Evolutionary conservation across 2,888 invertebrate species (phyloP).

Genomic region (Stenchaetothrips biformis): DNA sequence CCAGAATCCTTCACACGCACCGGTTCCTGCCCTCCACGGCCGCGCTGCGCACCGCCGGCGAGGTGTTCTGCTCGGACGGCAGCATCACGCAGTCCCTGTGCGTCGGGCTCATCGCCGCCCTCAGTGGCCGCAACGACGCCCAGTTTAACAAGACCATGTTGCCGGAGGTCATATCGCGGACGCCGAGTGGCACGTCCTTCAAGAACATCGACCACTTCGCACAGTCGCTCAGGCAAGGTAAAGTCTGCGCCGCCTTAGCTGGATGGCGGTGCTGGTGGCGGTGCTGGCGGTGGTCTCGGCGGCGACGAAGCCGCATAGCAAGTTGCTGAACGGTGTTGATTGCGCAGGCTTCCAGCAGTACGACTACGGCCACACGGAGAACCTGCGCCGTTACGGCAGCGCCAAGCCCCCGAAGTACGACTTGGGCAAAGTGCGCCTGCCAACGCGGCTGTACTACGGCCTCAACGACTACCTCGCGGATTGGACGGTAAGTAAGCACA

Average conservation of each 20-base stretch:
- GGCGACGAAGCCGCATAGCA: too few species aligned
- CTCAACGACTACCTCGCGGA: background rate
- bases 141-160: background rate
- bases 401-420: background rate
- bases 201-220: background rate
- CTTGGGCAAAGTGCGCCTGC: background rate
- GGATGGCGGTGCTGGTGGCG: too few species aligned
- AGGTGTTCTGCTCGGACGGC: conserved; percentile 17
- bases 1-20: background rate
- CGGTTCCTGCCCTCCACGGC: background rate
- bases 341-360: conserved; percentile 22
- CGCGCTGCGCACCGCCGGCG: background rate
- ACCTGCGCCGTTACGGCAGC: background rate
- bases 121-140: background rate
- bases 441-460: background rate
- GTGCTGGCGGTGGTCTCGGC: too few species aligned
- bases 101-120: background rate
- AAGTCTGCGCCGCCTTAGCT: background rate
- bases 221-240: background rate
- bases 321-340: background rate
- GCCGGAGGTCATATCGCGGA: background rate
- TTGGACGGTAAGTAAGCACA: background rate
- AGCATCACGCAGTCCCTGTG: background rate
- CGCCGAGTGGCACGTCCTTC: background rate
- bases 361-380: background rate